Conservation (phyloP, 2,113 vertebrate species). For the Amblyornis subalaris region DNA sequence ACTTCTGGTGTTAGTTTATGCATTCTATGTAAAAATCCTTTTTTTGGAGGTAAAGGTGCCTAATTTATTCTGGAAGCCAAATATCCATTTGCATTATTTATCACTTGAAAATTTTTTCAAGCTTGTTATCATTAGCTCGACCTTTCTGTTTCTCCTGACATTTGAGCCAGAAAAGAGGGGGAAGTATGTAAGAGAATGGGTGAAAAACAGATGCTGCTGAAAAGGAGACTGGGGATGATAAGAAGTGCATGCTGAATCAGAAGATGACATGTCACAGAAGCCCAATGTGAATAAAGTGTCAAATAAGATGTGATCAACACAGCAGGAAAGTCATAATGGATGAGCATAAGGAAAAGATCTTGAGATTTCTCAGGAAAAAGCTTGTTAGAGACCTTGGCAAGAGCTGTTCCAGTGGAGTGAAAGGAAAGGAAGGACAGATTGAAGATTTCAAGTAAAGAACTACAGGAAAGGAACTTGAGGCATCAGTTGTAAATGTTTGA, state of each 20-base stretch:
- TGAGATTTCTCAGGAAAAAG: conserved; percentile 11
- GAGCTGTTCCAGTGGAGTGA: background rate
- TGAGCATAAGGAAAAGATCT: background rate
- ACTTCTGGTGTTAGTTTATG: background rate
- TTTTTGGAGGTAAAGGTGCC: background rate
- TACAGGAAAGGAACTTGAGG: conserved; percentile 53
- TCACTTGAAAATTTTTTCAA: background rate
- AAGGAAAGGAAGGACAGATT: conserved; percentile 42
- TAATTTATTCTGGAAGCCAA: background rate
- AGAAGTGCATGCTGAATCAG: background rate
- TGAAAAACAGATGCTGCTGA: background rate
- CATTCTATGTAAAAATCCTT: background rate
- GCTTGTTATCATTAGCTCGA: background rate
- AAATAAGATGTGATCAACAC: background rate
- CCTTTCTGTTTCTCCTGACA: background rate
- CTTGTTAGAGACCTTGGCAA: conserved; percentile 10
- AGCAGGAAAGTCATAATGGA: background rate
- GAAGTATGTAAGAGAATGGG: background rate
- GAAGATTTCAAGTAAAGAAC: conserved; percentile 48
- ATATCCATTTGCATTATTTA: background rate
- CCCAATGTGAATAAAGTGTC: background rate
- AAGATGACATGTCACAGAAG: background rate
- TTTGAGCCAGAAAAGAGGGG: background rate
- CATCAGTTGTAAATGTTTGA: conserved; percentile 60
- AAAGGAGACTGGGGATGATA: background rate